Conservation (phyloP, 2,888 invertebrate species). For the Acleris laterana region DNA sequence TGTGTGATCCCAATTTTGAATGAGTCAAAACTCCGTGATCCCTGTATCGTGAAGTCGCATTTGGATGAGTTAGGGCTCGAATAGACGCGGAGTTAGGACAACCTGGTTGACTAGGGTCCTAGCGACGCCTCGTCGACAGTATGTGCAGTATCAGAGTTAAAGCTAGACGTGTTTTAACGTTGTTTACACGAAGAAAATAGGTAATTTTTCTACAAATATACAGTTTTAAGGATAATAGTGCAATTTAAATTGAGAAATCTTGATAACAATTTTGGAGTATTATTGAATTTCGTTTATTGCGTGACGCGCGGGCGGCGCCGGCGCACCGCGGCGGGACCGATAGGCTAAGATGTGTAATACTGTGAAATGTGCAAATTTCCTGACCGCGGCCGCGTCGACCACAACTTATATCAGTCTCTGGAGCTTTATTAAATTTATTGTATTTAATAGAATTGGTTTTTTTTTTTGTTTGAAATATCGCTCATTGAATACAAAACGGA, state of each 20-base stretch:
- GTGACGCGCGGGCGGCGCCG: slow-evolving; percentile 42
- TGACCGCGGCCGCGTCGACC: slow-evolving; percentile 10
- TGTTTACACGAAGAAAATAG: slow-evolving; percentile 38
- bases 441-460: slow-evolving; percentile 41
- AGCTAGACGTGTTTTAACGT: slow-evolving; percentile 32
- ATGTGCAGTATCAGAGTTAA: slow-evolving; percentile 7
- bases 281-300: slow-evolving; percentile 38
- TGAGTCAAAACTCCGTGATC: slow-evolving; percentile 58
- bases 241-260: slow-evolving; percentile 41
- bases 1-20: slow-evolving; percentile 56
- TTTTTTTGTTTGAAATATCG: slow-evolving; percentile 36
- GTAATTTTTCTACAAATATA: slow-evolving; percentile 40
- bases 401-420: slow-evolving; percentile 41
- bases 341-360: neutral
- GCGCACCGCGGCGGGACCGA: neutral
- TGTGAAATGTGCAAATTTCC: neutral
- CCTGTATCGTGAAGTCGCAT: slow-evolving; percentile 31
- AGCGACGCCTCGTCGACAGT: neutral
- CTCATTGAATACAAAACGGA: too few relatives aligned
- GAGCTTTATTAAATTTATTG: slow-evolving; percentile 50
- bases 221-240: slow-evolving; percentile 42
- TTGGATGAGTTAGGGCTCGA: too few relatives aligned
- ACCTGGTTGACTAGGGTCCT: neutral
- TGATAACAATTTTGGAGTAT: slow-evolving; percentile 33
- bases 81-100: too few relatives aligned